A percentile compares a stretch with the other conserved stretches of the same genome.
phyloP scores from a whole-genome alignment of 1,140 invertebrate species.

The Dendroctonus valens region DNA sequence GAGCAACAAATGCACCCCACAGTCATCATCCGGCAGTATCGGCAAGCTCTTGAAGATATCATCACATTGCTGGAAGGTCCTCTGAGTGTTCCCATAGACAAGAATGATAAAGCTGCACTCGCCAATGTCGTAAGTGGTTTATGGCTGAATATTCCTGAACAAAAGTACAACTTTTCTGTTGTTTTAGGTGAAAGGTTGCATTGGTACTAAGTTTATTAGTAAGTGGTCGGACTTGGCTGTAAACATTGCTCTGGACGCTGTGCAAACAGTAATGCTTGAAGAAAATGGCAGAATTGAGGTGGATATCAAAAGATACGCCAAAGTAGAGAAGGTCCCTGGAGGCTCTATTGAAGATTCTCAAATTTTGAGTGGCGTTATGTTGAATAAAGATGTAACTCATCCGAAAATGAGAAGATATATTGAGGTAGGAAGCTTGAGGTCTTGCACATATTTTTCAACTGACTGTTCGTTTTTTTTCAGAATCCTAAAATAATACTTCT shows the following conservation, averaged over 20 bases:
- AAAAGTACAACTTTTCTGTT: constrained; percentile 38
- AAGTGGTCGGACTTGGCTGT: constrained; percentile 95
- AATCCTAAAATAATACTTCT: constrained; percentile 94
- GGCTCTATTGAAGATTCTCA: constrained; percentile 92
- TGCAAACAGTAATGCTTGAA: constrained; percentile 84
- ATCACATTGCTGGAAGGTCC: constrained; percentile 79
- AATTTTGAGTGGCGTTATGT: constrained; percentile 95
- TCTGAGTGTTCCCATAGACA: constrained; percentile 80
- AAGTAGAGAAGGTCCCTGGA: constrained; percentile 98
- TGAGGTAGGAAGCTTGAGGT: constrained; percentile 53
- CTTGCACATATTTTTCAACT: constrained; percentile 7
- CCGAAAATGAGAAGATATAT: constrained; percentile 95
- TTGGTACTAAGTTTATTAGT: constrained; percentile 96
- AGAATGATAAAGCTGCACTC: constrained; percentile 79
- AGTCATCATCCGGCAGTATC: constrained; percentile 92
- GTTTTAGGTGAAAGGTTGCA: constrained; percentile 79
- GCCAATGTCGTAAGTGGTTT: constrained; percentile 67
- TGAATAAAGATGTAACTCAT: constrained; percentile 99
- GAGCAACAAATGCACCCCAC: constrained; percentile 97
- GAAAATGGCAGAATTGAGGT: constrained; percentile 92
- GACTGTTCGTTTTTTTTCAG: constrained; percentile 34
- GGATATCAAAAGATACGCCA: constrained; percentile 96
- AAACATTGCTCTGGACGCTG: constrained; percentile 92
- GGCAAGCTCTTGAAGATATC: constrained; percentile 93
- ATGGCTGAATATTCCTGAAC: not conserved